Evolutionary conservation across 2,888 invertebrate species (phyloP).

Genomic region (Synergus japonicus): DNA sequence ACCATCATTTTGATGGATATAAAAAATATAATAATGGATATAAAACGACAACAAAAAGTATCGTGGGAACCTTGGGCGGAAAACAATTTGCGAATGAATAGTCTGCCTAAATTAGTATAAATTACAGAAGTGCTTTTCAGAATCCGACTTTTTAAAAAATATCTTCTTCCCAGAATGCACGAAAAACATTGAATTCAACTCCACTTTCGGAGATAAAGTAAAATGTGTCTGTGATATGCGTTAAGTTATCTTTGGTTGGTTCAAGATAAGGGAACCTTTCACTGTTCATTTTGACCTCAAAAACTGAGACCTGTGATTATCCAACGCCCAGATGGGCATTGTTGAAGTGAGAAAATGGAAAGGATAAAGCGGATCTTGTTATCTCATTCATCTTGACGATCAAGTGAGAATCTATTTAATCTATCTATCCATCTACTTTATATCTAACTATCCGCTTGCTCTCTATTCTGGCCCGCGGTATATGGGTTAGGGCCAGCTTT

Average conservation of each 20-base stretch:
- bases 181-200: background rate
- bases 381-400: slow-evolving; percentile 22
- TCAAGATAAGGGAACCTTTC: background rate
- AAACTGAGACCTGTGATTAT: slow-evolving; percentile 10
- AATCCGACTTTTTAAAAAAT: too few relatives aligned
- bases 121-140: too few relatives aligned
- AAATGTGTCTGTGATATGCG: background rate
- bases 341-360: slow-evolving; percentile 11
- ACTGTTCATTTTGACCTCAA: slow-evolving; percentile 1
- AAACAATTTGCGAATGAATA: too few relatives aligned
- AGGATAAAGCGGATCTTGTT: slow-evolving; percentile 28
- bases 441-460: slow-evolving; percentile 54
- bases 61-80: too few relatives aligned
- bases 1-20: too few relatives aligned
- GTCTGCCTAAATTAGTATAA: too few relatives aligned
- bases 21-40: too few relatives aligned
- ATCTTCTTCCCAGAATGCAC: too few relatives aligned
- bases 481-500: slow-evolving; percentile 75
- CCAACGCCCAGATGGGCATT: background rate
- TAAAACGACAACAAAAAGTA: too few relatives aligned
- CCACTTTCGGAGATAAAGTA: background rate
- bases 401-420: slow-evolving; percentile 36
- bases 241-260: background rate
- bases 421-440: slow-evolving; percentile 41
- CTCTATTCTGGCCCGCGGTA: slow-evolving; percentile 70